Conservation (phyloP, 2,113 vertebrate genomes). For the Boleophthalmus pectinirostris region DNA sequence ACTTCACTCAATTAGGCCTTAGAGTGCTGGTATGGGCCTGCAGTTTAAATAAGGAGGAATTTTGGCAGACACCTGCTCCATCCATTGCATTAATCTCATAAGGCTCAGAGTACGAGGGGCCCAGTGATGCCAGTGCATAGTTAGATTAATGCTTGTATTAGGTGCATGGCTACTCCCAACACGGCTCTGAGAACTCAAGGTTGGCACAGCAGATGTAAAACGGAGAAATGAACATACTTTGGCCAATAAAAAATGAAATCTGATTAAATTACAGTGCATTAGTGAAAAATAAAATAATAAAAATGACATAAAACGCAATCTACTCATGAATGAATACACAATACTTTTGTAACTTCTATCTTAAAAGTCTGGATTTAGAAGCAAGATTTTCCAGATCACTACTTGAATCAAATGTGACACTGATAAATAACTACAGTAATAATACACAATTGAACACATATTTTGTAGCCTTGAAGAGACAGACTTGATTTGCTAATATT, state of each 20-base stretch:
- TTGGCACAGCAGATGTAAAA: neutral
- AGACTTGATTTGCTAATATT: too few relatives aligned
- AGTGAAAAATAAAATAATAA: too few relatives aligned
- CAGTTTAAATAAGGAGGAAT: slow-evolving; percentile 86
- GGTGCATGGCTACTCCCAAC: slow-evolving; percentile 17
- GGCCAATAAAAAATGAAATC: neutral
- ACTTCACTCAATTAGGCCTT: slow-evolving; percentile 92
- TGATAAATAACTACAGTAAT: too few relatives aligned
- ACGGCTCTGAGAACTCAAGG: neutral
- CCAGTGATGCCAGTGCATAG: slow-evolving; percentile 39
- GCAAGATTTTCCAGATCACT: too few relatives aligned
- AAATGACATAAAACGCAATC: too few relatives aligned
- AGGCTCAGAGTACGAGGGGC: slow-evolving; percentile 75
- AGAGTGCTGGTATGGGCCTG: slow-evolving; percentile 84
- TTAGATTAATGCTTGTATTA: slow-evolving; percentile 37
- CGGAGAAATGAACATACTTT: neutral
- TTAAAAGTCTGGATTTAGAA: too few relatives aligned
- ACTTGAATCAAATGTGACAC: too few relatives aligned
- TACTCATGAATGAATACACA: too few relatives aligned
- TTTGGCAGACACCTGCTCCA: slow-evolving; percentile 86
- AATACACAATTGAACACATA: too few relatives aligned
- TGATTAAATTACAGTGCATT: too few relatives aligned
- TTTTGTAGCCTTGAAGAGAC: too few relatives aligned
- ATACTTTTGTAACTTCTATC: too few relatives aligned
- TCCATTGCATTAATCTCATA: slow-evolving; percentile 84